Percentiles rank a stretch among this genome's conserved stretches.
phyloP scores from a whole-genome alignment of 2,888 invertebrate genomes.

The Cyaniris semiargus region DNA sequence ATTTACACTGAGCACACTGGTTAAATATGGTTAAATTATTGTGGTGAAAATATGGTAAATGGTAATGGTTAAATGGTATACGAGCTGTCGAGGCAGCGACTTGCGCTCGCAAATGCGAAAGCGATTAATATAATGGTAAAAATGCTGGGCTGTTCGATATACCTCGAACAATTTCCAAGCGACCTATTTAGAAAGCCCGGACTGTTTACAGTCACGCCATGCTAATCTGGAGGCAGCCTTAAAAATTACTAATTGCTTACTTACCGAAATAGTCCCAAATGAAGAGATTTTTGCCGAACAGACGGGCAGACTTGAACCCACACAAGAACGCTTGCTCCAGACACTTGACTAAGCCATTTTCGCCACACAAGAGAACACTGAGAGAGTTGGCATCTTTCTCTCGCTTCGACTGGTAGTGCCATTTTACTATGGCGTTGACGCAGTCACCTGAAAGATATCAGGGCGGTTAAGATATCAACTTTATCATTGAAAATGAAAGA shows the following conservation, averaged over 20 bases:
- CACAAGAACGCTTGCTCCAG: conserved; percentile 97
- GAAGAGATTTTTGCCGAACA: conserved; percentile 96
- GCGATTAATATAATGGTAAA: too few relatives aligned
- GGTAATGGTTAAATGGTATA: too few relatives aligned
- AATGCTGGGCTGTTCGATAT: too few relatives aligned
- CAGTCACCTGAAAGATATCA: conserved; percentile 86
- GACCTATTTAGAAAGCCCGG: too few relatives aligned
- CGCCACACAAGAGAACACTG: conserved; percentile 96
- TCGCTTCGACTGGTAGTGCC: conserved; percentile 94
- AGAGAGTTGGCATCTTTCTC: conserved; percentile 90
- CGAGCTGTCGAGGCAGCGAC: too few relatives aligned
- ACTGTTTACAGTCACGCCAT: too few relatives aligned
- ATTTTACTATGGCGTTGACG: conserved; percentile 98
- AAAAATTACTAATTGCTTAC: conserved; percentile 40
- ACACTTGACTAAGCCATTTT: conserved; percentile 95
- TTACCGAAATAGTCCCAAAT: conserved; percentile 99
- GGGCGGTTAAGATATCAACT: background rate
- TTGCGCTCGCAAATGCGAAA: too few relatives aligned
- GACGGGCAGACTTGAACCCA: conserved; percentile 95
- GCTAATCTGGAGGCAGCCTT: too few relatives aligned
- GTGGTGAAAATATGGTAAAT: too few relatives aligned
- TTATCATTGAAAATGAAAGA: background rate
- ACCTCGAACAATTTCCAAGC: too few relatives aligned
- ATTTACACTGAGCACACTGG: too few relatives aligned
- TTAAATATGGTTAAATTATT: too few relatives aligned